Base-by-base conservation (phyloP, 2,888 invertebrate species). In the Athripsodes cinereus region DNA sequence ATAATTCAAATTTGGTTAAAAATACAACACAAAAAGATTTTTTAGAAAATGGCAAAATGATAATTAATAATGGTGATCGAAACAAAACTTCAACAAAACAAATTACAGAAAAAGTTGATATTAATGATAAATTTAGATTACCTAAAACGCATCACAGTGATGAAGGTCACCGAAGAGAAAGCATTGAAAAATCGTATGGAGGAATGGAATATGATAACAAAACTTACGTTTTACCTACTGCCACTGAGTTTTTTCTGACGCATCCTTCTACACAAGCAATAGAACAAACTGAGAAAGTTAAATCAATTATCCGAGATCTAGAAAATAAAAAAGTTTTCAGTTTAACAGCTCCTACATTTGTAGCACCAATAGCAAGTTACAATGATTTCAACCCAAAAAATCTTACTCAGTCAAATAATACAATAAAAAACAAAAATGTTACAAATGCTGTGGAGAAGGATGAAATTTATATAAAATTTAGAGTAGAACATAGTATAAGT, bases 401-500 rank as follows among this genome's bases (percentile, higher is more conserved):
- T 21, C 13, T 22, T 44, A 50, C 57, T 3, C 13, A 21, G 22
- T 16, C 18, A 13, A 19, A 10, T 6, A 50, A 26, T 22, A 16
- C 13, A n/a, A 13, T n/a, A 8, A 13, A 16, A 8, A 3, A 8
- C 2, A 40, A 40, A 40, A 48, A 48, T 48, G 21, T 19, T 48
- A 19, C 48, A 19, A 44, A 13, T 44, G 22, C 52, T 52, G 52
- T 13, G 18, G 21, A 22, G n/a, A 52, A 35, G 16, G 48, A 50
- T 22, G 49, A 59, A 46, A 46, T 59, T 35, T 52, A 19, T 26
- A 50, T 58, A 16, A 52, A 61, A 21, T 77, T 78, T 64, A 78
- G 78, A 60, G 76, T 78, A 1, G 76, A 78, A 44, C 77, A 78
- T 40, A 78, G 76, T 62, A 76, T 78, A 1, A 78, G 77, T 60